Percentiles rank a stretch among this genome's conserved stretches.
Evolutionary conservation across 2,888 invertebrate genomes (phyloP).

Genomic region (Biston stratarius): DNA sequence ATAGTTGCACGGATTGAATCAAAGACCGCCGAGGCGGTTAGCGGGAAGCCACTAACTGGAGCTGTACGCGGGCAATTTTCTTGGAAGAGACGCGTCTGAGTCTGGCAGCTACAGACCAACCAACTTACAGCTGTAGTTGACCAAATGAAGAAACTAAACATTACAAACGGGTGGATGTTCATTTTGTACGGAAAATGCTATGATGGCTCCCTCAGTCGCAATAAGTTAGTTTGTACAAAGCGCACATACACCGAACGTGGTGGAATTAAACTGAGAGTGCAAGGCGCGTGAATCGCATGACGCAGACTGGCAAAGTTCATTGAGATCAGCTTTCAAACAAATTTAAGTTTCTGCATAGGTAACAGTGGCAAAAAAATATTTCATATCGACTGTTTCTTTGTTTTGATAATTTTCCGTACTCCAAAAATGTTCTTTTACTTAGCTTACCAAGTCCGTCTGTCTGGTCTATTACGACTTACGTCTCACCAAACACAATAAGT

Average conservation of each 20-base stretch:
- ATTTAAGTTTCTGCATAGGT: constrained; percentile 2
- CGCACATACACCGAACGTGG: constrained; percentile 43
- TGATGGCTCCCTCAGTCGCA: not conserved
- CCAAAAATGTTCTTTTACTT: too few relatives aligned
- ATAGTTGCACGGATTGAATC: constrained; percentile 37
- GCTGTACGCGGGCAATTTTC: constrained; percentile 57
- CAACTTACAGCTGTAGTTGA: not conserved
- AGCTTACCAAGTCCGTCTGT: too few relatives aligned
- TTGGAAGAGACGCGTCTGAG: constrained; percentile 63
- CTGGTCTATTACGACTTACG: too few relatives aligned
- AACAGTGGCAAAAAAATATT: too few relatives aligned
- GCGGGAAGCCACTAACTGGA: constrained; percentile 46
- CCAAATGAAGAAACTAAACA: not conserved
- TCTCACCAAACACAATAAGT: too few relatives aligned
- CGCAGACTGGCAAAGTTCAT: constrained; percentile 38
- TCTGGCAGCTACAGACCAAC: constrained; percentile 51
- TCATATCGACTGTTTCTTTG: too few relatives aligned
- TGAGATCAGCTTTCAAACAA: constrained; percentile 28
- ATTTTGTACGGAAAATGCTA: not conserved
- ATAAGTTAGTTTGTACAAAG: constrained; percentile 1
- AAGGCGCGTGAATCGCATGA: constrained; percentile 28
- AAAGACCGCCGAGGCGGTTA: constrained; percentile 33
- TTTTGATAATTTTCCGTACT: too few relatives aligned
- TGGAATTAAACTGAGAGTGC: constrained; percentile 45
- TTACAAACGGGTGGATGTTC: not conserved